Evolutionary conservation across 2,797 vertebrate genomes (phyloP).

Genomic region (Arremon aurantiirostris): DNA sequence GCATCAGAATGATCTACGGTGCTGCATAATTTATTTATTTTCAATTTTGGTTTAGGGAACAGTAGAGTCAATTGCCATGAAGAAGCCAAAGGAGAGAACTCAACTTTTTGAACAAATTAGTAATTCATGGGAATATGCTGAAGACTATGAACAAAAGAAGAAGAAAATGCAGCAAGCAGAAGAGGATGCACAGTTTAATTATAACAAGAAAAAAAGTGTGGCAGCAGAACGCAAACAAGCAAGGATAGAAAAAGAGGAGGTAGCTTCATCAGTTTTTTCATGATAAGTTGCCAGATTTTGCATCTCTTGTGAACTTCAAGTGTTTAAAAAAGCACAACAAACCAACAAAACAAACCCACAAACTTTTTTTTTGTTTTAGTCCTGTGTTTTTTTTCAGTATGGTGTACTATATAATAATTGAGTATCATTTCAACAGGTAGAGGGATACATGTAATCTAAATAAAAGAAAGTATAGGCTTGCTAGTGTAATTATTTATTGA

Average conservation of each 20-base stretch:
- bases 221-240: slow-evolving; percentile 85
- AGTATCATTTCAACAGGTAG: neutral
- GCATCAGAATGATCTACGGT: neutral
- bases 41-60: slow-evolving; percentile 79
- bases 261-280: slow-evolving; percentile 3
- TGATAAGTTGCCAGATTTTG: neutral
- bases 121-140: slow-evolving; percentile 80
- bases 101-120: slow-evolving; percentile 92
- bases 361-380: neutral
- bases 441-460: neutral
- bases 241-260: slow-evolving; percentile 87
- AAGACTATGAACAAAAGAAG: slow-evolving; percentile 86
- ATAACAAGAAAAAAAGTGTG: slow-evolving; percentile 87
- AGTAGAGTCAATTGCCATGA: slow-evolving; percentile 92
- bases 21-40: neutral
- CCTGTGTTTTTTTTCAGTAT: neutral
- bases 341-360: neutral
- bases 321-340: neutral
- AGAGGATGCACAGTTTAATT: slow-evolving; percentile 88
- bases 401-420: neutral
- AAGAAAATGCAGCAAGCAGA: slow-evolving; percentile 83
- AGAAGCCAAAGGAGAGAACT: slow-evolving; percentile 88
- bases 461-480: neutral
- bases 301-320: neutral
- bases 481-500: neutral